Percentiles rank a stretch among this genome's conserved stretches.
Evolutionary conservation across 2,113 vertebrate genomes (phyloP).

Genomic region (Coryphaenoides rupestris): DNA sequence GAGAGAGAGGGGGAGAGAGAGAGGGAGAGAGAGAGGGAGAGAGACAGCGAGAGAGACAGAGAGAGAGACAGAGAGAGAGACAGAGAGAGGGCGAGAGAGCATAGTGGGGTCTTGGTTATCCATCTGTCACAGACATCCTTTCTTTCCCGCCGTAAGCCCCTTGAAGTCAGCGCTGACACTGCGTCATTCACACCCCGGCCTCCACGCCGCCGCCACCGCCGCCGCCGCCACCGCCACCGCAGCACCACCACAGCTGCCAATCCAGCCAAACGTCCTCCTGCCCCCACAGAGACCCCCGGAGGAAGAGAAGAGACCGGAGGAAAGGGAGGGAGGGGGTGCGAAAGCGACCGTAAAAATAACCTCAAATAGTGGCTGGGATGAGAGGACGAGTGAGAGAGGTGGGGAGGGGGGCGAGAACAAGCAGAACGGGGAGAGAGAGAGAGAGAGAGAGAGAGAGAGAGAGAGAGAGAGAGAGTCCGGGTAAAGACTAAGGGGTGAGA

Average conservation of each 20-base stretch:
- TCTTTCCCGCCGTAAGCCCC: not conserved
- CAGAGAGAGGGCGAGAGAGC: slow-evolving; percentile 31
- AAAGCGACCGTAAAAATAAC: not conserved
- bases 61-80: not conserved
- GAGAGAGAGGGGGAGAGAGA: slow-evolving; percentile 2
- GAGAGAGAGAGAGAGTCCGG: slow-evolving; percentile 26
- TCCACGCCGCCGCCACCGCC: not conserved
- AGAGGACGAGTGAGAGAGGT: too few relatives aligned
- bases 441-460: slow-evolving; percentile 1
- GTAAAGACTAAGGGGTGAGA: too few relatives aligned
- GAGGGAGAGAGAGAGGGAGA: slow-evolving; percentile 14
- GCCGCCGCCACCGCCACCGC: not conserved
- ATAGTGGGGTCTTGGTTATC: not conserved
- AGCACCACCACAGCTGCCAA: not conserved
- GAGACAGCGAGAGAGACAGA: not conserved
- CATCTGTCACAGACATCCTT: not conserved
- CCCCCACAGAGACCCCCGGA: not conserved
- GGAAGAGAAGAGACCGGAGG: too few relatives aligned
- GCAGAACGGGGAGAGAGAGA: slow-evolving; percentile 22
- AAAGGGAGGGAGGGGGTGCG: not conserved
- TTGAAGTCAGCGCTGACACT: not conserved
- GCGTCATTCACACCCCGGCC: not conserved
- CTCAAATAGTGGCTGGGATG: too few relatives aligned
- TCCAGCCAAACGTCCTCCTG: not conserved
- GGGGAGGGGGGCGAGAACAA: not conserved